Evolutionary conservation across 1,140 invertebrate genomes (phyloP), one percentile per base, ranked within the genome.

Genomic region (Andricus grossulariae): DNA sequence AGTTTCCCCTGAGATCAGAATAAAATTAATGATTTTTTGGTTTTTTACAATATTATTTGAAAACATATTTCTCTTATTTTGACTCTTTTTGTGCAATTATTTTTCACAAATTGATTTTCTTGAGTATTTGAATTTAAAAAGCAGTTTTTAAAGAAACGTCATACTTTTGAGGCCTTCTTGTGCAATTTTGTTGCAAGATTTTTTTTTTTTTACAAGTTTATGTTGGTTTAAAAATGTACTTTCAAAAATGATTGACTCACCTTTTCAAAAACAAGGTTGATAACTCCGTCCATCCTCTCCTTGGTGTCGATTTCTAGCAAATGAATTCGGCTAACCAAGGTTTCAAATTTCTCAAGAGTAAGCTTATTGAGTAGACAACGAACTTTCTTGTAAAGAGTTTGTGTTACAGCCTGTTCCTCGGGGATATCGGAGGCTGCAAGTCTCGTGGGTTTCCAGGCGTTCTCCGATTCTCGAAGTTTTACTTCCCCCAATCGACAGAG

Each of bases 181-280:
- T n/a, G n/a, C n/a, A n/a, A n/a, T n/a, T n/a, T n/a, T n/a, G n/a
- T n/a, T n/a, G n/a, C n/a, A n/a, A n/a, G n/a, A n/a, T n/a, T n/a
- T n/a, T n/a, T n/a, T n/a, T n/a, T n/a, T n/a, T n/a, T n/a, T n/a
- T n/a, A n/a, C n/a, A n/a, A n/a, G n/a, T n/a, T n/a, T n/a, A n/a
- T n/a, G n/a, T n/a, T 51, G n/a, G 72, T 50, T 75, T 51, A 54
- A 77, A 75, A 54, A 75, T 51, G 50, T n/a, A n/a, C n/a, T n/a
- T n/a, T n/a, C n/a, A n/a, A n/a, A n/a, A n/a, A n/a, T n/a, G n/a
- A 39, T 18, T 50, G 50, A 77, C 77, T 80, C 88, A 94, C 93
- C 91, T 98, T 99, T 87, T 98, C 97, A 92, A 99, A 99, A 3
- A 99, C 95, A 74, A 99, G 93, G 88, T 97, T 94, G 84, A 98